These are phyloP conservation scores for Epirrhoe alternata DNA, from an alignment of 2,888 invertebrate species.

Conservation along the genomic window DNA sequence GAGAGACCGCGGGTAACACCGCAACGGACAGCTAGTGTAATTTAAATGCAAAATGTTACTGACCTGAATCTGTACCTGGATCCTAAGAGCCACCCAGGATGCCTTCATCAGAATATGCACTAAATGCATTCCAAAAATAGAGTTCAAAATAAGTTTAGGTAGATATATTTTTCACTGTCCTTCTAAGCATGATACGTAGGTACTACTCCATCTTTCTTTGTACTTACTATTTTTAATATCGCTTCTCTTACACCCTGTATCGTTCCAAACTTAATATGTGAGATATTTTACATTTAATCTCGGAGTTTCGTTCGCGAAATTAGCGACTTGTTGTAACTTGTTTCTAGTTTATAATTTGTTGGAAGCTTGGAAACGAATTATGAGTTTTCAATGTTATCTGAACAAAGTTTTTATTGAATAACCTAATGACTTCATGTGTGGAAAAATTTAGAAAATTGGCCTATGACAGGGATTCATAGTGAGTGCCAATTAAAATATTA, in stretches of 20 bases:
- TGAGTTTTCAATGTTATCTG: not conserved
- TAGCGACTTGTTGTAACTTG: constrained; percentile 35
- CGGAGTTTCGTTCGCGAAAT: constrained; percentile 29
- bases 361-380: constrained; percentile 18
- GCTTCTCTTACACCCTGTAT: constrained; percentile 17
- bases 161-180: no score
- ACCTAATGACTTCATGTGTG: not conserved
- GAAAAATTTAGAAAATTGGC: not conserved
- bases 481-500: not conserved
- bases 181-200: no score
- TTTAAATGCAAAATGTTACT: no score
- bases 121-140: no score
- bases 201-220: no score
- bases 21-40: no score
- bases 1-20: no score
- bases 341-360: constrained; percentile 28
- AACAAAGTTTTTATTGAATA: constrained; percentile 1
- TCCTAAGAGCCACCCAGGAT: not conserved
- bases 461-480: not conserved
- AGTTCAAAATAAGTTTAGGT: no score
- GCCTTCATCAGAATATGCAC: no score
- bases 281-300: constrained; percentile 41
- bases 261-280: constrained; percentile 38
- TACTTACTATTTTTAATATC: not conserved
- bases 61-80: not conserved